Evolutionary conservation across 2,113 vertebrate species (phyloP), one percentile per base, ranked within the genome.

Genomic region (Aegithalos caudatus): DNA sequence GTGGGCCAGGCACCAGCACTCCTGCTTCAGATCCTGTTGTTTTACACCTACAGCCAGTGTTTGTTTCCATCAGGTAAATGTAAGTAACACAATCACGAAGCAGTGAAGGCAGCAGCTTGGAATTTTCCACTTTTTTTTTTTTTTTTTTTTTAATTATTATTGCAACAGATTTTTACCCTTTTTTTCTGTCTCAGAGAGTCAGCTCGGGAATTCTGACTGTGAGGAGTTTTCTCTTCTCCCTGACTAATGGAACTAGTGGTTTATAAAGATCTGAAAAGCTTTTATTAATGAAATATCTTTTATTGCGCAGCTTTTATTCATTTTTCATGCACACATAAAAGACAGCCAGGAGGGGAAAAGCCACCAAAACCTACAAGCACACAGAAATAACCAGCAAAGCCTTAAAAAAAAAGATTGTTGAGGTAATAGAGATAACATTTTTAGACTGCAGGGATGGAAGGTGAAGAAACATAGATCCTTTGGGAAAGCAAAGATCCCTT

Each of bases 371-470:
- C 17, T 42, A 90, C 29, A 21, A 9, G 76, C 38, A 37, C 44
- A n/a, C 5, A 60, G 79, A 76, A 92, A 88, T 66, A 76, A 77
- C 54, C 61, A 29, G 25, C 29, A 57, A 82, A 88, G 54, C 40
- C 53, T 93, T 69, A 28, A 81, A 91, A 78, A 54, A 90, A 70
- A 70, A 65, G 54, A 58, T 33, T 70, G 67, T 38, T 65, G 81
- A 90, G 58, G 54, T 80, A 94, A 90, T 62, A 92, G 79, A 92
- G 88, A 90, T 61, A 81, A 87, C 78, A 77, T 82, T 94, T 90
- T 90, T 45, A 70, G 76, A 83, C 37, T 38, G 22, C 33, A 70
- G 61, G 42, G 58, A 44, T 19, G 71, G 71, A 50, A 88, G 76
- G 64, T 44, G 76, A 92, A 90, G 91, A 94, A 95, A 81, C 86